phyloP scores from a whole-genome alignment of 2,888 invertebrate genomes.

The Pandemis cinnamomeana region DNA sequence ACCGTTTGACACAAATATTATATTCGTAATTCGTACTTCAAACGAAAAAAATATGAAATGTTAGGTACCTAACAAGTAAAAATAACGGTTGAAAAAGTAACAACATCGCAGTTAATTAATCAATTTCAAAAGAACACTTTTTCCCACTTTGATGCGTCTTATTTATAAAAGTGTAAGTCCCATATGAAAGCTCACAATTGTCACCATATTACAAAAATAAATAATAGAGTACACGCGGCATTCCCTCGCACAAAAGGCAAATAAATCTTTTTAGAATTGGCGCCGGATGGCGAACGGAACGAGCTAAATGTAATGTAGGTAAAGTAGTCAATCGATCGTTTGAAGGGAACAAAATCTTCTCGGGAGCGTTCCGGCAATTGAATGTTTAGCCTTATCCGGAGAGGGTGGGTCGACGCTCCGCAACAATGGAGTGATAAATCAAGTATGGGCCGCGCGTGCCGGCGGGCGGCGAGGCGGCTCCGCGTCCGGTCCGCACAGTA shows the following conservation, averaged over 20 bases:
- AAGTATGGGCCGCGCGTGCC: slow-evolving; percentile 82
- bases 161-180: neutral
- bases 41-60: neutral
- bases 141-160: neutral
- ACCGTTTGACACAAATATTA: neutral
- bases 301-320: slow-evolving; percentile 38
- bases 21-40: neutral
- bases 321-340: slow-evolving; percentile 74
- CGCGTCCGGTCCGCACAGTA: slow-evolving; percentile 63
- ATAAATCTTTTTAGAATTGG: slow-evolving; percentile 30
- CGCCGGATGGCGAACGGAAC: slow-evolving; percentile 52
- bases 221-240: neutral
- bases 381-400: slow-evolving; percentile 82
- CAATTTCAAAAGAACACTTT: neutral
- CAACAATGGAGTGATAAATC: slow-evolving; percentile 84
- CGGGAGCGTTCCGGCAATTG: slow-evolving; percentile 80
- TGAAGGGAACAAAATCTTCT: slow-evolving; percentile 77
- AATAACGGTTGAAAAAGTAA: neutral
- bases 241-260: slow-evolving; percentile 13
- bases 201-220: neutral
- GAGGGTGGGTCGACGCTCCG: slow-evolving; percentile 75
- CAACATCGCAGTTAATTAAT: neutral
- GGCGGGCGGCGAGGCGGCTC: slow-evolving; percentile 53
- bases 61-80: neutral
- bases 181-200: neutral